Base-by-base conservation (phyloP, 2,797 vertebrate species). In the Danio choprae region DNA sequence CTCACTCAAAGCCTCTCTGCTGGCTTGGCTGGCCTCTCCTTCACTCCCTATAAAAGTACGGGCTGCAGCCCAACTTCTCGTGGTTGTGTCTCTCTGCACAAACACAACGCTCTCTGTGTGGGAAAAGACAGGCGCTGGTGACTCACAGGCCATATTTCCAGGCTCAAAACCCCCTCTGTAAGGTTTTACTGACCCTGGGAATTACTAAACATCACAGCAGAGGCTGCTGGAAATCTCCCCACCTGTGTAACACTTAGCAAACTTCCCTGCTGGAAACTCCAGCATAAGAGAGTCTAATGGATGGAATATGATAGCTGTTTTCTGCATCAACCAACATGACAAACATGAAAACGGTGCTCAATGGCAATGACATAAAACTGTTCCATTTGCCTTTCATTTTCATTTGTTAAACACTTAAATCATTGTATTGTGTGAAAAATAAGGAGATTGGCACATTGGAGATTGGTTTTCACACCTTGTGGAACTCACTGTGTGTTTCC, bases 1-100 rank as follows among this genome's bases (percentile, higher is more conserved):
- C 84, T 62, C 63, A 72, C 78, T 73, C 68, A 48, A 65, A 70
- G 36, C 59, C 58, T 69, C 65, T 81, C 74, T 72, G 48, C 73
- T 51, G 51, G 72, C 68, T 81, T 86, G 83, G 85, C 85, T 84
- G 77, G 74, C 82, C 85, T 84, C 78, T 76, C 70, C 60, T 81
- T 84, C 79, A 72, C 83, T 81, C 81, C 60, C 40, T 48, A 74
- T 71, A 83, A 83, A 77, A 83, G 76, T 77, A 70, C 55, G 73
- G 76, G 63, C 83, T 75, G 56, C 44, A 22, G 15, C 51, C 63
- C 77, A 68, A 48, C 41, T 81, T 53, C 44, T 79, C 4, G 13
- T 81, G 55, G 68, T 50, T 64, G 36, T 73, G 43, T 56, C 59
- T 60, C 64, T 60, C 38, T 51, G 29, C 50, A 44, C 59, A 73